Evolutionary conservation across 2,113 vertebrate species (phyloP).

Genomic region (Lepidothrix coronata): DNA sequence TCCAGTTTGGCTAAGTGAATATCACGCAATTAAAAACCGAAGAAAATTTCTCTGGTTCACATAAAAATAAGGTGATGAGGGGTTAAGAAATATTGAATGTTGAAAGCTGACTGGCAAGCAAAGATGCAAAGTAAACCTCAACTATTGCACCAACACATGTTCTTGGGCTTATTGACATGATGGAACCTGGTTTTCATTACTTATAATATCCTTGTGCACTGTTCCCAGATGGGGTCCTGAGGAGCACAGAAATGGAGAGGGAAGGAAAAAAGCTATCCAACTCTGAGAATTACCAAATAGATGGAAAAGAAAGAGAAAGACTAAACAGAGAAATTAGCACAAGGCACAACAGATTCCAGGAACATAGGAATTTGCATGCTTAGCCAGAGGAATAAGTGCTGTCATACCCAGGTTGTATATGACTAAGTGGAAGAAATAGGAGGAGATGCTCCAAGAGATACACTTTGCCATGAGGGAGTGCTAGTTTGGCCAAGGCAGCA

Average conservation of each 20-base stretch:
- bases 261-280: not conserved
- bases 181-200: conserved; percentile 30
- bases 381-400: not conserved
- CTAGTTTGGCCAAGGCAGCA: not conserved
- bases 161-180: not conserved
- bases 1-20: not conserved
- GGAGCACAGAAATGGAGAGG: not conserved
- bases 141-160: conserved; percentile 17
- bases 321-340: not conserved
- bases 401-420: not conserved
- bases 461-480: not conserved
- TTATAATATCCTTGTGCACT: not conserved
- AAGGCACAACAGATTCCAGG: not conserved
- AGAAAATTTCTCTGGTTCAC: not conserved
- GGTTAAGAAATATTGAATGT: conserved; percentile 25
- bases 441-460: not conserved
- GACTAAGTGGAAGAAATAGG: not conserved
- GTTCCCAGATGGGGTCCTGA: not conserved
- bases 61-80: not conserved
- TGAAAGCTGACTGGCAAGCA: conserved; percentile 45
- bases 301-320: not conserved
- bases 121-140: conserved; percentile 21
- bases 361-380: not conserved
- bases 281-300: not conserved
- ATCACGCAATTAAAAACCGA: not conserved